These are phyloP conservation scores for Ceramica pisi DNA, from an alignment of 2,888 invertebrate genomes.

Conservation along the genomic window DNA sequence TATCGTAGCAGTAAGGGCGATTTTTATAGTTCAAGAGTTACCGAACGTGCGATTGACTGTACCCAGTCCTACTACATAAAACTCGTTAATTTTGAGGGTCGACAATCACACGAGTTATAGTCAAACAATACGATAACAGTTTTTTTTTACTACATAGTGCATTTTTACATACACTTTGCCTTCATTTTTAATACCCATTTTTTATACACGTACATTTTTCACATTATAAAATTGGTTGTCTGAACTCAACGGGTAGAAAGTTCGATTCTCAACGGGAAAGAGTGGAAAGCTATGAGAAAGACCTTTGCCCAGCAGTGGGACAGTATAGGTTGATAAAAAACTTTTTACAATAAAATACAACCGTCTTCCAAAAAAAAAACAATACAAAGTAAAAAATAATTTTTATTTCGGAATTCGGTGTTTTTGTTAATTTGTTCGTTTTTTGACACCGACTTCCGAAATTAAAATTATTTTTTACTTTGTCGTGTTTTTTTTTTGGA, in stretches of 20 bases:
- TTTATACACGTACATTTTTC: not conserved
- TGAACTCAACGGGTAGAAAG: not conserved
- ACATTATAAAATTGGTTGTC: not conserved
- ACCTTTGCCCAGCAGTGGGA: no score
- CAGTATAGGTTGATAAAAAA: no score
- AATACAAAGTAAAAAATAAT: no score
- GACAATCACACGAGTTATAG: slow-evolving; percentile 9
- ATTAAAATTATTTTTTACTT: no score
- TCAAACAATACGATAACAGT: not conserved
- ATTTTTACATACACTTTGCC: slow-evolving; percentile 13
- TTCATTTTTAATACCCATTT: not conserved
- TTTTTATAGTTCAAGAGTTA: not conserved
- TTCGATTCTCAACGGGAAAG: no score
- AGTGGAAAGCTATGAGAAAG: no score
- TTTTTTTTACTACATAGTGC: slow-evolving; percentile 24
- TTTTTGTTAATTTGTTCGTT: no score
- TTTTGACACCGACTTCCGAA: no score
- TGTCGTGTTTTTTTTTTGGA: no score
- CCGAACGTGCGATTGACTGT: not conserved
- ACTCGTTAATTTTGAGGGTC: slow-evolving; percentile 6
- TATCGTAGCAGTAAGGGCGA: not conserved
- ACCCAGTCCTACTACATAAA: not conserved
- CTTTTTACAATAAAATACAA: no score
- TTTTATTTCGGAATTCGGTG: no score
- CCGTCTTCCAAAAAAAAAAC: no score